Base-by-base conservation (phyloP, 2,113 vertebrate genomes). In the Andinoacara biseriatus region DNA sequence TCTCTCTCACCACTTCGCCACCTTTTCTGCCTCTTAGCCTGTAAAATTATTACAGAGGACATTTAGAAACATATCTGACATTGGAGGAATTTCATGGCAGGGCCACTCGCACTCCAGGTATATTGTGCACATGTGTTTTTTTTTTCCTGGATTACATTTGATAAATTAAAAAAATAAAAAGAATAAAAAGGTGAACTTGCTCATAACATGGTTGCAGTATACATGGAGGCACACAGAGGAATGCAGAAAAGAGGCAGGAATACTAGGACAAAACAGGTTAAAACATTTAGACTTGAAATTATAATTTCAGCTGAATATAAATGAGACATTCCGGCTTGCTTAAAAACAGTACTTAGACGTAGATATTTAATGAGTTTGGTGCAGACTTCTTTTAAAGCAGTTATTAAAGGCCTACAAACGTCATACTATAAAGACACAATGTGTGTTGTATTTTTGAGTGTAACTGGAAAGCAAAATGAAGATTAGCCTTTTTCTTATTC, bases 21-120 rank as follows among this genome's bases (percentile, higher is more conserved):
- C 33, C 74, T 85, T 59, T 62, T 74, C 43, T 40, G 43, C 6
- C 61, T 20, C 38, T 57, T 81, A 38, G n/a, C 59, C 15, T 81
- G 60, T 46, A 78, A 61, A 61, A 78, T 57, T 29, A 56, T 78
- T 52, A 29, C 35, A 38, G 35, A 31, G 29, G 43, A 80, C 24
- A 40, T 80, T 82, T 62, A 54, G 58, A 74, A 52, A 56, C 17
- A 49, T 13, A 52, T 38, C 74, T 74, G 46, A 58, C 54, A 60
- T 46, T 60, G 56, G 33, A 60, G 46, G 29, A 58, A 59, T 43
- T 57, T 58, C 22, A 65, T 31, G 9, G 49, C 57, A 60, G 3
- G 26, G 58, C 17, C n/a, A 33, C 11, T 63, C 26, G 58, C 14
- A 86, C n/a, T 2, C 15, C 24, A 22, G 59, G 26, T n/a, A 11